Conservation (phyloP, 2,797 vertebrate genomes). For the Syndactyla subalaris region DNA sequence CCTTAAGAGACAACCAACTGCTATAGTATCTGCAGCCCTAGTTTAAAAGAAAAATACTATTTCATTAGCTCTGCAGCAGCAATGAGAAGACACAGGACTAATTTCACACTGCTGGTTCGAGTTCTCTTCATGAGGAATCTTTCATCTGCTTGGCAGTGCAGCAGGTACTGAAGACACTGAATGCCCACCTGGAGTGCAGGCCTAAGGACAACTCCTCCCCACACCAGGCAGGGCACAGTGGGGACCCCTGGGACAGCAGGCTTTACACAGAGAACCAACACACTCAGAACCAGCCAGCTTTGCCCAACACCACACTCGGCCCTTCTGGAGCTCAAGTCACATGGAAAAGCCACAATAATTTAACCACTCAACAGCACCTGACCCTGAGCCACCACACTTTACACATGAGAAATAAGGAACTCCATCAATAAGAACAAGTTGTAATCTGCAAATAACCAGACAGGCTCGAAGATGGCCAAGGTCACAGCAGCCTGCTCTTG, state of each 20-base stretch:
- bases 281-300: neutral
- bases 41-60: neutral
- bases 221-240: too few relatives aligned
- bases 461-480: neutral
- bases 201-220: neutral
- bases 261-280: neutral
- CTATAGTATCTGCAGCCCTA: neutral
- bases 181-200: neutral
- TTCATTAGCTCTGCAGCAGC: neutral
- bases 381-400: neutral
- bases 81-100: neutral
- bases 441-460: neutral
- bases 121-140: neutral
- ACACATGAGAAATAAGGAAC: neutral
- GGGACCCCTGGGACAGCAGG: fast-evolving
- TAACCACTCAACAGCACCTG: slow-evolving; percentile 8
- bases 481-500: slow-evolving; percentile 18
- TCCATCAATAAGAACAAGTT: neutral
- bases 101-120: neutral
- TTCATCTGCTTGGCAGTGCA: neutral
- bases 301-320: neutral
- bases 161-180: fast-evolving
- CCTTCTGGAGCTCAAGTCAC: neutral
- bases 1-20: neutral
- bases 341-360: neutral